These are phyloP conservation scores for Etheostoma nigrum DNA, from an alignment of 2,797 vertebrate genomes.

Conservation along the genomic window DNA sequence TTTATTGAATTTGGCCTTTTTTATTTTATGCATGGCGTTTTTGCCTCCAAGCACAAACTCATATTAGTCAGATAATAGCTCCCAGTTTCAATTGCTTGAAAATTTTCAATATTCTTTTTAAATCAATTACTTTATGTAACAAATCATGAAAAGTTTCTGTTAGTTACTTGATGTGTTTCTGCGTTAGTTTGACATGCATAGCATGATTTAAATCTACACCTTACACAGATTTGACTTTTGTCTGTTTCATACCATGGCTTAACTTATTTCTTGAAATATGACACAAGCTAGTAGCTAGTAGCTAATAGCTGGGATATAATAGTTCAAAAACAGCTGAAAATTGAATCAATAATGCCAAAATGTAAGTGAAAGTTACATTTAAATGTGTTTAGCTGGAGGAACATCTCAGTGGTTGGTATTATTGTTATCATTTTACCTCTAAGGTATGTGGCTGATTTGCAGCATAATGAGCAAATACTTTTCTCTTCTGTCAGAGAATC, in stretches of 20 bases:
- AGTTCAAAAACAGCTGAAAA: not conserved
- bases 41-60: not conserved
- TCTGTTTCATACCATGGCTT: no score
- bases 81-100: not conserved
- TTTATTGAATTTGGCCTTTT: conserved; percentile 61
- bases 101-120: not conserved
- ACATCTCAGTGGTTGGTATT: not conserved
- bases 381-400: not conserved
- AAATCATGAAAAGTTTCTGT: not conserved
- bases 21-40: conserved; percentile 27
- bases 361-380: not conserved
- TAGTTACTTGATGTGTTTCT: not conserved
- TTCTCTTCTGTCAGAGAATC: not conserved
- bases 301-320: no score
- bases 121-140: not conserved
- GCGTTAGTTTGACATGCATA: not conserved
- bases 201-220: not conserved
- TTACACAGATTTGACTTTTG: not conserved
- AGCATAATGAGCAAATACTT: not conserved
- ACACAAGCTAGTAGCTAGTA: not conserved
- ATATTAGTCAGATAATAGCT: not conserved
- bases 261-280: not conserved
- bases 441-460: not conserved
- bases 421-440: not conserved
- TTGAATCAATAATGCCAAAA: not conserved